Percentiles rank a stretch among this genome's conserved stretches.
phyloP scores from a whole-genome alignment of 1,140 invertebrate genomes.

The Penaeus japonicus region DNA sequence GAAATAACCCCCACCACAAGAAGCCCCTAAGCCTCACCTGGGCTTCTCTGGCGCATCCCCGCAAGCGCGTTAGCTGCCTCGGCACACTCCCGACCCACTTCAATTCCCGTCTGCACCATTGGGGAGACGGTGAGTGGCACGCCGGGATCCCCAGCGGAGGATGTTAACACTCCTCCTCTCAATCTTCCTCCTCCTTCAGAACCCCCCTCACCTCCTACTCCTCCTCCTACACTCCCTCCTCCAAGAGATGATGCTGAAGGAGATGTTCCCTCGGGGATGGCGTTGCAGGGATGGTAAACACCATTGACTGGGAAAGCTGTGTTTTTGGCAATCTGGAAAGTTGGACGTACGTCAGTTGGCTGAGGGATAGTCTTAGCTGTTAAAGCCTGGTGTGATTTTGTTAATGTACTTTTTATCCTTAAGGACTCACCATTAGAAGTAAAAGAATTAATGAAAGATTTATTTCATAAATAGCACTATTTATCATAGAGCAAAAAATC shows the following conservation, averaged over 20 bases:
- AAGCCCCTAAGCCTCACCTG: slow-evolving; percentile 6
- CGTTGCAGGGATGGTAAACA: slow-evolving; percentile 60
- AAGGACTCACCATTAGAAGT: too few species aligned
- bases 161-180: neutral
- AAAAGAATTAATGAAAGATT: too few species aligned
- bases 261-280: slow-evolving; percentile 40
- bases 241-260: slow-evolving; percentile 3
- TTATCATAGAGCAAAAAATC: too few species aligned
- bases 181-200: slow-evolving; percentile 44
- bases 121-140: slow-evolving; percentile 24
- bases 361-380: too few species aligned
- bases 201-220: slow-evolving; percentile 15
- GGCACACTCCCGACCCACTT: slow-evolving; percentile 72
- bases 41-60: slow-evolving; percentile 25
- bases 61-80: slow-evolving; percentile 61
- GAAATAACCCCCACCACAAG: too few species aligned
- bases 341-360: neutral
- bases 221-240: neutral
- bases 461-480: too few species aligned
- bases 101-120: slow-evolving; percentile 69
- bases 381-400: too few species aligned
- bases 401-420: too few species aligned
- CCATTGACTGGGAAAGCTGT: slow-evolving; percentile 74
- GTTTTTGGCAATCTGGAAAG: slow-evolving; percentile 71
- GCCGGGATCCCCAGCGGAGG: slow-evolving; percentile 6